Percentiles rank a stretch among this genome's conserved stretches.
Conservation (phyloP, 2,113 vertebrate genomes). For the Alaudala cheleensis region DNA sequence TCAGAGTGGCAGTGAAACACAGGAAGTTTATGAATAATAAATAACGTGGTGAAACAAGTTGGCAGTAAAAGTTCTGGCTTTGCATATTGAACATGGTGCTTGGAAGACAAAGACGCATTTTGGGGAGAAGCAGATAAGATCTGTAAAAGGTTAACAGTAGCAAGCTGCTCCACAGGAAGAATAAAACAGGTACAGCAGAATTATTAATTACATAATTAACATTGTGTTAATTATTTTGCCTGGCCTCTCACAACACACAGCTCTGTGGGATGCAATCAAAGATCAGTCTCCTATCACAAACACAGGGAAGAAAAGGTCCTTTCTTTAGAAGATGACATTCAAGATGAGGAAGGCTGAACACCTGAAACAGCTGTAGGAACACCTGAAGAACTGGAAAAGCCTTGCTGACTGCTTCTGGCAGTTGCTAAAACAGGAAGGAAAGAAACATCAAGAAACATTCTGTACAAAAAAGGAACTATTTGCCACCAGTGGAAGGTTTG, state of each 20-base stretch:
- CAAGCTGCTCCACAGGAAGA: not conserved
- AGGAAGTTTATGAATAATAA: not conserved
- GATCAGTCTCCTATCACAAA: not conserved
- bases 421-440: not conserved
- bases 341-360: not conserved
- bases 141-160: not conserved
- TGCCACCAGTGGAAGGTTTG: not conserved
- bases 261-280: not conserved
- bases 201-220: not conserved
- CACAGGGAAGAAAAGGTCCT: not conserved
- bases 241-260: not conserved
- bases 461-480: not conserved
- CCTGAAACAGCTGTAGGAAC: not conserved
- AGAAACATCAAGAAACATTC: not conserved
- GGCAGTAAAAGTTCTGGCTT: not conserved
- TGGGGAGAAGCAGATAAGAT: not conserved
- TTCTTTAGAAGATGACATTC: not conserved
- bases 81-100: not conserved
- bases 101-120: not conserved
- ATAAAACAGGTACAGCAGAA: not conserved
- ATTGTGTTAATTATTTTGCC: not conserved
- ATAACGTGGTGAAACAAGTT: not conserved
- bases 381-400: not conserved
- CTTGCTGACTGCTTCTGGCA: not conserved
- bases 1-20: not conserved